Percentiles rank a stretch among this genome's conserved stretches.
phyloP scores from a whole-genome alignment of 30 jellyfish, hydroid and myxozoan genomes.

The Hydractinia symbiolongicarpus region DNA sequence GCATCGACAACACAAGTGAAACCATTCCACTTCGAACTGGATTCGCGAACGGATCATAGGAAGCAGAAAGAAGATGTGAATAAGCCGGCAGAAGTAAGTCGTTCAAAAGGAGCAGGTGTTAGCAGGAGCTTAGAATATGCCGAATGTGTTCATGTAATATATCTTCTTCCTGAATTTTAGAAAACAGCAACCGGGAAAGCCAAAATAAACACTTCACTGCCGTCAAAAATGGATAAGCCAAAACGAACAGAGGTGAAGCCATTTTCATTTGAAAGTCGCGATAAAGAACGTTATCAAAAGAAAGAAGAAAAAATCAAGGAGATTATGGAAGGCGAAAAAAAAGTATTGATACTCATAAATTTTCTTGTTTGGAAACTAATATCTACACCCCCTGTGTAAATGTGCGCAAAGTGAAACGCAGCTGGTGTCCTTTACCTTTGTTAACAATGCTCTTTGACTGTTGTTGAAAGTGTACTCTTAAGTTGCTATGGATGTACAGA shows the following conservation, averaged over 20 bases:
- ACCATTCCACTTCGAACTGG: slow-evolving; percentile 69
- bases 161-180: not conserved
- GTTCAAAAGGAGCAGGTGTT: no score
- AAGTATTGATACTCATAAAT: slow-evolving; percentile 24
- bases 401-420: no score
- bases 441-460: no score
- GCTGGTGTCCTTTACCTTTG: no score
- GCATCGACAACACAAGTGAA: slow-evolving; percentile 49
- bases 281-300: slow-evolving; percentile 49
- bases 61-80: slow-evolving; percentile 41
- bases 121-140: no score
- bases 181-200: not conserved
- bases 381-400: no score
- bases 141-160: no score
- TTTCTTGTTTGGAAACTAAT: not conserved
- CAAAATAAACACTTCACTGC: slow-evolving; percentile 20
- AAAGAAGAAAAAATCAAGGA: slow-evolving; percentile 75
- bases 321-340: slow-evolving; percentile 58
- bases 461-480: no score
- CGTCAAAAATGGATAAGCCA: slow-evolving; percentile 14
- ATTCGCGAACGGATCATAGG: slow-evolving; percentile 49
- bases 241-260: slow-evolving; percentile 64
- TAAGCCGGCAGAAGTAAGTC: slow-evolving; percentile 3
- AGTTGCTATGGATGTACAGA: no score
- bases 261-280: slow-evolving; percentile 72